Base-by-base conservation (phyloP, 1,140 invertebrate species). In the Bombus vancouverensis region DNA sequence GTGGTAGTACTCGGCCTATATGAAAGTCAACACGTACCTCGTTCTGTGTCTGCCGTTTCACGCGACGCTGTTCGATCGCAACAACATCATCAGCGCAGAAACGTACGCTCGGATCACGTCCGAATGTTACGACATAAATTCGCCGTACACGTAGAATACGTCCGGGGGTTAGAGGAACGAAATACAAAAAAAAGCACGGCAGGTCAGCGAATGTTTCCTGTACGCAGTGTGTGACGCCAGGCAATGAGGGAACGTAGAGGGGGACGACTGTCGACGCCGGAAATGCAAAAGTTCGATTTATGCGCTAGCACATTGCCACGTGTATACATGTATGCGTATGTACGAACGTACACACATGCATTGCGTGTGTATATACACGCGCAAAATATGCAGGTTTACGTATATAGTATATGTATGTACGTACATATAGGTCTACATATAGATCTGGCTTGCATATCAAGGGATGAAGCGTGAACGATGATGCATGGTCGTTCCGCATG, bases 231-330 rank as follows among this genome's bases (percentile, higher is more conserved):
- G 87, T 83, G 88, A 89, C 84, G 74, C 87, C 74, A 53, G 78
- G 74, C 87, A 86, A 89, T 82, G 79, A 89, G 87, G 83, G 65
- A n/a, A 57, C 59, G 37, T 73, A 18, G 53, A 73, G 70, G 59
- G 68, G 90, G 59, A 74, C 65, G 62, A 75, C 80, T 91, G 91
- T 92, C 93, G 89, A 91, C 91, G 88, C 90, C 93, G 92, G 92
- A 94, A 94, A 94, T 94, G 93, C 92, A 93, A 94, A 94, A 94
- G 91, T 94, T 94, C 93, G 93, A 94, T 94, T 94, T 94, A 94
- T 94, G 92, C 91, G 87, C 86, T 80, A 70, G 80, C 86, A 90
- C 91, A 90, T 85, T 83, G 83, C 59, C 57, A 65, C 78, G 42
- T 39, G 72, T 70, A 47, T 28, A 47, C 34, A 10, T 25, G 28